Evolutionary conservation across 2,113 vertebrate genomes (phyloP).

Genomic region (Tiliqua scincoides): DNA sequence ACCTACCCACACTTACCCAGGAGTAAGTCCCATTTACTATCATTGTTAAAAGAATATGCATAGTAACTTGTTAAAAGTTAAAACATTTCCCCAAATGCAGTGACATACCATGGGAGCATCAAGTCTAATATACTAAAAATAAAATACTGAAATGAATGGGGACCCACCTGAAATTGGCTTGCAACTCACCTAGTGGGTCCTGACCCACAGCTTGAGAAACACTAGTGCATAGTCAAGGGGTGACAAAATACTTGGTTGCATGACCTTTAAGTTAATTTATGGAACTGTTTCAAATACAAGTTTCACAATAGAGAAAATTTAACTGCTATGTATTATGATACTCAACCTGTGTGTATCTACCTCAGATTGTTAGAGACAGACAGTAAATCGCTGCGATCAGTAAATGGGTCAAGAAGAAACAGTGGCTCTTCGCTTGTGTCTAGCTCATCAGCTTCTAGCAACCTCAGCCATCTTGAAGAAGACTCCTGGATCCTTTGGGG

Average conservation of each 20-base stretch:
- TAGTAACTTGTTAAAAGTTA: too few relatives aligned
- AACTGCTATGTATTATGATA: background rate
- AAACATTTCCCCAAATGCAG: too few relatives aligned
- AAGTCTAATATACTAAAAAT: too few relatives aligned
- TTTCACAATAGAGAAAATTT: background rate
- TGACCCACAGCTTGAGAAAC: background rate
- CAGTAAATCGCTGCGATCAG: constrained; percentile 93
- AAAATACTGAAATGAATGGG: too few relatives aligned
- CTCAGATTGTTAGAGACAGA: constrained; percentile 95
- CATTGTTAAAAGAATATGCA: too few relatives aligned
- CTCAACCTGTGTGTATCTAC: constrained; percentile 36
- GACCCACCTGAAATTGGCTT: too few relatives aligned
- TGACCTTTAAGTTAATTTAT: background rate
- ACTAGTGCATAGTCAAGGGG: background rate
- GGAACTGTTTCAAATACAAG: background rate
- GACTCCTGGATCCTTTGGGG: constrained; percentile 98
- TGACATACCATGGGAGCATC: too few relatives aligned
- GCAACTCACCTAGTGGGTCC: too few relatives aligned
- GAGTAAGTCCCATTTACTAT: too few relatives aligned
- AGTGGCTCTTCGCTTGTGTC: constrained; percentile 97
- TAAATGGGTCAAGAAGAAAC: constrained; percentile 96
- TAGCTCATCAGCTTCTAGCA: constrained; percentile 97
- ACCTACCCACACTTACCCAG: too few relatives aligned
- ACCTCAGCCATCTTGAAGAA: constrained; percentile 97
- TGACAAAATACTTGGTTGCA: background rate